Evolutionary conservation across 2,888 invertebrate species (phyloP), one percentile per base, ranked within the genome.

Genomic region (Ditula angustiorana): DNA sequence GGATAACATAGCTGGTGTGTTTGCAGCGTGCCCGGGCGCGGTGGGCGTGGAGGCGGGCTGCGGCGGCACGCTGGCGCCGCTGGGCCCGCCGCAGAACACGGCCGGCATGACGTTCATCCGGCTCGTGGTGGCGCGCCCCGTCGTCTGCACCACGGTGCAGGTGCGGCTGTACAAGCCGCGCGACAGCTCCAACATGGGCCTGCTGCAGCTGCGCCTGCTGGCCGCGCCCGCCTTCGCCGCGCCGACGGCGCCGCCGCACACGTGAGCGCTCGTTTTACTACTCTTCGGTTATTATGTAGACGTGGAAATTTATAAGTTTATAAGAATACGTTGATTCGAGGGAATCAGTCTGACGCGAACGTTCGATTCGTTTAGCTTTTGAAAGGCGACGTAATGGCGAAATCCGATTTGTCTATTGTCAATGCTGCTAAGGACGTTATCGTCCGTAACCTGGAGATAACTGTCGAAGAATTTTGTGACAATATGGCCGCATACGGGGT

Each of bases 61-160:
- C 85, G 96, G 96, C 63, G 96, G 96, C 50, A 95, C 96, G 4
- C 92, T 97, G 24, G 95, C 96, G 2, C 98, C 98, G 2, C 95
- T 98, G 26, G 96, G 97, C 69, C 96, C 97, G 21, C 98, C 98
- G 0, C 94, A 97, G 83, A 95, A 95, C 70, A 98, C 98, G 2
- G 96, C 97, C 68, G 98, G 98, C 64, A 95, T 97, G 90, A 97
- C 97, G 0, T 96, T 95, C 83, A 98, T 98, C 81, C 95, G 97
- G 57, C 94, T 98, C 21, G 96, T 96, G 74, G 92, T 98, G 13
- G 95, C 96, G 2, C 95, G 96, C 67, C 97, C 98, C 1, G 96
- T 98, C 86, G 96, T 98, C 13, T 97, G 97, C 44, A 97, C 96
- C 66, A 95, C 96, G 44, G 96, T 98, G 63, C 95, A 97, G 59